These are phyloP conservation scores for Achlya flavicornis DNA, from an alignment of 2,888 invertebrate species.

Conservation along the genomic window DNA sequence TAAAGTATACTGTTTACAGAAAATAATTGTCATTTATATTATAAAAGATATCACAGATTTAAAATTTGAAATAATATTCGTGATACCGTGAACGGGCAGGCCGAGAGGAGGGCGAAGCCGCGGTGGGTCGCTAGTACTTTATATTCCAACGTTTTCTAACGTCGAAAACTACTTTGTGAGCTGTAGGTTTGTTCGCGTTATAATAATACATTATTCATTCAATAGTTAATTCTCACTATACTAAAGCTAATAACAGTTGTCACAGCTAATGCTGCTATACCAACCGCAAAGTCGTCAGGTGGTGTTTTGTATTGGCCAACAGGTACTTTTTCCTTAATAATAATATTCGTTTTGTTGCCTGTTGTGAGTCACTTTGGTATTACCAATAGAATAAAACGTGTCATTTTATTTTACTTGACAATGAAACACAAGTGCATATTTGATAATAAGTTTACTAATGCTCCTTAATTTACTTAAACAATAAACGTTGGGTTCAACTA, in stretches of 20 bases:
- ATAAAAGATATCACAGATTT: too few species aligned
- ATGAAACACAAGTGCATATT: not conserved
- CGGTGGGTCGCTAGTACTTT: too few species aligned
- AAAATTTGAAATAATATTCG: too few species aligned
- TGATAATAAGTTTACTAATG: not conserved
- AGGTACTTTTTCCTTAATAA: constrained; percentile 4
- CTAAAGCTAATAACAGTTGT: not conserved
- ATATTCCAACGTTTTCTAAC: too few species aligned
- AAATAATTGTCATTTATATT: too few species aligned
- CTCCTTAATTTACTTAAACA: too few species aligned
- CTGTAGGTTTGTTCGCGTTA: too few species aligned
- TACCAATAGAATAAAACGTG: constrained; percentile 3
- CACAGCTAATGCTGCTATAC: not conserved
- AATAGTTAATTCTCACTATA: not conserved
- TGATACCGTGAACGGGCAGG: too few species aligned
- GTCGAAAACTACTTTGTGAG: too few species aligned
- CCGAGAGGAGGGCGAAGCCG: too few species aligned
- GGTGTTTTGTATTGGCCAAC: not conserved
- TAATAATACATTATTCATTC: not conserved
- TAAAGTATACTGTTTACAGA: too few species aligned
- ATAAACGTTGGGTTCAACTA: too few species aligned
- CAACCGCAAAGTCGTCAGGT: constrained; percentile 9
- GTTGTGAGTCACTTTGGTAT: constrained; percentile 3
- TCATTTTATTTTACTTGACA: not conserved
- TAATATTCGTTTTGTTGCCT: not conserved